A percentile compares a stretch with the other conserved stretches of the same genome.
These are phyloP conservation scores for Limulus polyphemus DNA, from an alignment of 2,888 invertebrate species.

Conservation along the genomic window DNA sequence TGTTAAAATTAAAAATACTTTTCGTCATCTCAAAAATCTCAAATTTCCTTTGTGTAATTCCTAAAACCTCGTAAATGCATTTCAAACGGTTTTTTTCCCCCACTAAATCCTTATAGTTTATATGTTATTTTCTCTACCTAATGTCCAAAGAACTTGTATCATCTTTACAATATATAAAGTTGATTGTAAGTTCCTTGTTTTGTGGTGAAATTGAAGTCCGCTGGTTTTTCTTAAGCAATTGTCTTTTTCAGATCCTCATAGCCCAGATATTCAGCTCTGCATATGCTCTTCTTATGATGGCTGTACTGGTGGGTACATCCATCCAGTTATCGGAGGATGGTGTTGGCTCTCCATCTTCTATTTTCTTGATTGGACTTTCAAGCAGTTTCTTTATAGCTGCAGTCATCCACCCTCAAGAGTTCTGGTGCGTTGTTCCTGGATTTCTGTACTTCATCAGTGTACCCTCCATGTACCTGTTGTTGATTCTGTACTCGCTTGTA, in stretches of 20 bases:
- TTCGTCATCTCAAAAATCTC: no score
- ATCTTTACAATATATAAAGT: no score
- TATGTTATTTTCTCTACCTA: no score
- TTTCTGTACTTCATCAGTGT: conserved; percentile 78
- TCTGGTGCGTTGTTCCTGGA: conserved; percentile 57
- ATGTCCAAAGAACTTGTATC: no score
- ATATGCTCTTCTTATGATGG: conserved; percentile 99
- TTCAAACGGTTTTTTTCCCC: no score
- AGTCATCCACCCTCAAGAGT: conserved; percentile 82
- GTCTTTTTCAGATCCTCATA: conserved; percentile 55
- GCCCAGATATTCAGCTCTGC: conserved; percentile 89
- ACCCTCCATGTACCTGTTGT: conserved; percentile 85
- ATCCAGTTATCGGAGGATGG: conserved; percentile 95
- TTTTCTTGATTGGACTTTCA: conserved; percentile 89
- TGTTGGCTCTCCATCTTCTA: conserved; percentile 88
- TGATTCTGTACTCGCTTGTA: conserved; percentile 80
- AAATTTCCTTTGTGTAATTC: no score
- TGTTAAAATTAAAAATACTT: no score
- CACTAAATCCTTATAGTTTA: no score
- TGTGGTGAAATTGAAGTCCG: no score
- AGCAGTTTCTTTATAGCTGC: conserved; percentile 93
- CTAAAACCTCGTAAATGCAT: no score
- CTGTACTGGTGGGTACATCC: conserved; percentile 96
- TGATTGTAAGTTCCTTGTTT: no score
- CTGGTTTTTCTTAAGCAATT: neutral